These are phyloP conservation scores for Drosophila micromelanica DNA, from an alignment of 1,140 invertebrate species.

Conservation along the genomic window DNA sequence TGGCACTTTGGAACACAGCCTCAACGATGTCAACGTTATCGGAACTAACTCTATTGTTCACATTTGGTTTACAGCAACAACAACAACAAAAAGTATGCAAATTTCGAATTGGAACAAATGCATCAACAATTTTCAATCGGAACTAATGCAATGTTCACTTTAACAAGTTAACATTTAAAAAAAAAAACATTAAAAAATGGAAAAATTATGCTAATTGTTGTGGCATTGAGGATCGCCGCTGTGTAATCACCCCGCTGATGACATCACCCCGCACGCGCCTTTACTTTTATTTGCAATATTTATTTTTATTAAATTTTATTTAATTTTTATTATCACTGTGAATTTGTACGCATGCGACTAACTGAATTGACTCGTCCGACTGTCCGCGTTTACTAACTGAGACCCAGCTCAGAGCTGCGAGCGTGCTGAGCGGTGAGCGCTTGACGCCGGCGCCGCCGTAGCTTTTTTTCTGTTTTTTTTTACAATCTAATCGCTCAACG, in stretches of 20 bases:
- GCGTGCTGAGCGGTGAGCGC: slow-evolving; percentile 4
- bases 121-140: slow-evolving; percentile 60
- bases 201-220: slow-evolving; percentile 25
- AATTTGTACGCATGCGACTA: slow-evolving; percentile 70
- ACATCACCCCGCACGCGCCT: slow-evolving; percentile 45
- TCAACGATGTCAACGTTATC: background rate
- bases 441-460: slow-evolving; percentile 4
- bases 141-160: slow-evolving; percentile 14
- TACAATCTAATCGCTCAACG: slow-evolving; percentile 70
- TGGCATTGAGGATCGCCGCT: slow-evolving; percentile 35
- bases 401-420: slow-evolving; percentile 10
- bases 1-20: background rate
- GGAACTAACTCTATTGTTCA: slow-evolving; percentile 2
- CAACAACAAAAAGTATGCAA: background rate
- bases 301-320: background rate
- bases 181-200: slow-evolving; percentile 17
- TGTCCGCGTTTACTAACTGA: slow-evolving; percentile 44
- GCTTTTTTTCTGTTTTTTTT: slow-evolving; percentile 56
- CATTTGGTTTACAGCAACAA: background rate
- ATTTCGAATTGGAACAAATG: slow-evolving; percentile 60
- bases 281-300: background rate
- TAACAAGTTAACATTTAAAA: background rate
- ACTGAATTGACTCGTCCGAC: slow-evolving; percentile 33
- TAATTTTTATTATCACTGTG: slow-evolving; percentile 22
- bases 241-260: slow-evolving; percentile 21